A percentile compares a stretch with the other conserved stretches of the same genome.
phyloP scores from a whole-genome alignment of 2,797 vertebrate genomes.

The Channa striata region DNA sequence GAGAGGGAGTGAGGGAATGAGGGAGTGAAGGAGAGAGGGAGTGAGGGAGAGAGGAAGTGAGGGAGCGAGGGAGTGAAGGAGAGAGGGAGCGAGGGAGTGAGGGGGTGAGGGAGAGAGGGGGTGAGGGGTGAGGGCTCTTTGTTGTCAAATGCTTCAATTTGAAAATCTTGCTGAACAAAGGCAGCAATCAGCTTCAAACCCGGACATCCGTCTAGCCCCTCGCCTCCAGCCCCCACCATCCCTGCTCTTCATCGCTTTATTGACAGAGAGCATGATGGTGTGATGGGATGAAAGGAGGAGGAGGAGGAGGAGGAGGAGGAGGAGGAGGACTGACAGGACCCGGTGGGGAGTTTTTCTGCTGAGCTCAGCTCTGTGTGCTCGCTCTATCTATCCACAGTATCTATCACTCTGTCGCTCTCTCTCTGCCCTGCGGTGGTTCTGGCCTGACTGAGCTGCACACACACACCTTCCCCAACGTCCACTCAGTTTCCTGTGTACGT shows the following conservation, averaged over 20 bases:
- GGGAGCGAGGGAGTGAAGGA: constrained; percentile 8
- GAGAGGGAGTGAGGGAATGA: constrained; percentile 10
- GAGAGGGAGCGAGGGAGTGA: constrained; percentile 8
- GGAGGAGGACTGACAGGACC: constrained; percentile 74
- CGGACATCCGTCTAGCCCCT: constrained; percentile 71
- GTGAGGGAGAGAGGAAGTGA: constrained; percentile 12
- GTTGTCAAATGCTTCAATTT: constrained; percentile 77
- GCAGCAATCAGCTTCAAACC: constrained; percentile 79
- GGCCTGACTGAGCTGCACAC: constrained; percentile 22
- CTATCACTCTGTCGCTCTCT: constrained; percentile 21
- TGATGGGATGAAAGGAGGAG: constrained; percentile 72
- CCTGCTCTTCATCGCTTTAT: constrained; percentile 75
- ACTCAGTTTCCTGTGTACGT: background rate
- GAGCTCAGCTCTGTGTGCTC: constrained; percentile 67
- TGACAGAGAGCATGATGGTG: constrained; percentile 74
- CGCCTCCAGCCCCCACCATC: constrained; percentile 46
- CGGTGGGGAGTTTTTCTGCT: constrained; percentile 73
- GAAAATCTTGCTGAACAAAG: constrained; percentile 79
- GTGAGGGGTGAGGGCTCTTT: constrained; percentile 47
- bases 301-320: constrained; percentile 49
- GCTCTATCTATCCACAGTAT: constrained; percentile 54
- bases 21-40: constrained; percentile 23
- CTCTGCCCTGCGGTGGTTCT: constrained; percentile 55
- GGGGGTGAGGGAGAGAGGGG: constrained; percentile 8
- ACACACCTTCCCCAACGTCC: background rate